Evolutionary conservation across 2,888 invertebrate genomes (phyloP).

Genomic region (Caenorhabditis sp.): DNA sequence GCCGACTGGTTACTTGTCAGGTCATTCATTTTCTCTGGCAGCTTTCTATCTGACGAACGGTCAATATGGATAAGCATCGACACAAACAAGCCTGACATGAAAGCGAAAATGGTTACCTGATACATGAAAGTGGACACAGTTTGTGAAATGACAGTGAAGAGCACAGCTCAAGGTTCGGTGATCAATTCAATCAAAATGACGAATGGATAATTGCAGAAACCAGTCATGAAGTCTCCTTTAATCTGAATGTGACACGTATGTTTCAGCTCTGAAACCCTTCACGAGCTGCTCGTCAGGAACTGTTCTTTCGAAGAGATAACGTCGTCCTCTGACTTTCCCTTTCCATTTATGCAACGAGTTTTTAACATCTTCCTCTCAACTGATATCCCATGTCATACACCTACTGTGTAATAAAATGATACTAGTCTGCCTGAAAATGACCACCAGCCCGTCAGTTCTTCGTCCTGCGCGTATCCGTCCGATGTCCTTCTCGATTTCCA

Average conservation of each 20-base stretch:
- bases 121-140: neutral
- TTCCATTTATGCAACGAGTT: conserved; percentile 53
- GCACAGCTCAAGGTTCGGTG: neutral
- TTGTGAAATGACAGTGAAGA: neutral
- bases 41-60: conserved; percentile 18
- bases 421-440: conserved; percentile 51
- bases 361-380: conserved; percentile 26
- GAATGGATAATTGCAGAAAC: neutral
- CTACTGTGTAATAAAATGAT: conserved; percentile 54
- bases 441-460: conserved; percentile 10
- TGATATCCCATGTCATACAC: conserved; percentile 48
- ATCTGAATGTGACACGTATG: no score
- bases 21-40: conserved; percentile 45
- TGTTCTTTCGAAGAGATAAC: neutral
- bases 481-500: conserved; percentile 33
- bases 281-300: no score
- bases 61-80: conserved; percentile 29
- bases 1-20: conserved; percentile 61
- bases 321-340: conserved; percentile 31
- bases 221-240: neutral
- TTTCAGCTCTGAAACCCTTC: no score
- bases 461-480: neutral
- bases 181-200: no score
- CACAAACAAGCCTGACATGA: conserved; percentile 30
- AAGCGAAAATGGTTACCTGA: conserved; percentile 42